Evolutionary conservation across 2,113 vertebrate species (phyloP).

Genomic region (Melanostigma gelatinosum): DNA sequence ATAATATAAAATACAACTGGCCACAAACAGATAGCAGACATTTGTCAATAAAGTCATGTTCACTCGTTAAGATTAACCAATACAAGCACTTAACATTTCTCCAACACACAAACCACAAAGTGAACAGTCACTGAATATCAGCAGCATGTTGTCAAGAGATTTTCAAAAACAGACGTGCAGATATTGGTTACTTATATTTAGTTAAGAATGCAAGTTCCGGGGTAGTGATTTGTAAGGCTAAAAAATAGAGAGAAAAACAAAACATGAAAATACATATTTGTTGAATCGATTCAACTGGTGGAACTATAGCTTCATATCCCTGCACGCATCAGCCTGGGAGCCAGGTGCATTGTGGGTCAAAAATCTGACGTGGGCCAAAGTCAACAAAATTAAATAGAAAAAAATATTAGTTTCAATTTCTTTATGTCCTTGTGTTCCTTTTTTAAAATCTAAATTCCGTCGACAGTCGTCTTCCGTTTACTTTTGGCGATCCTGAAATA

Average conservation of each 20-base stretch:
- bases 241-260: conserved; percentile 57
- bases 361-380: conserved; percentile 84
- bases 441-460: conserved; percentile 72
- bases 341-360: conserved; percentile 84
- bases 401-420: conserved; percentile 76
- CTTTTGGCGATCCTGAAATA: conserved; percentile 92
- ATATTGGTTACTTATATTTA: conserved; percentile 74
- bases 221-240: conserved; percentile 70
- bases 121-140: conserved; percentile 82
- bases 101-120: conserved; percentile 80
- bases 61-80: conserved; percentile 76
- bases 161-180: conserved; percentile 76
- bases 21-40: conserved; percentile 80
- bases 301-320: conserved; percentile 85
- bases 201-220: conserved; percentile 68
- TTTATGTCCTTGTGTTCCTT: conserved; percentile 76
- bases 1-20: conserved; percentile 83
- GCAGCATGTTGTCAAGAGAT: conserved; percentile 78
- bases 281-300: conserved; percentile 81
- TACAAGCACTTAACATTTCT: conserved; percentile 79
- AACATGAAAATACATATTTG: conserved; percentile 75
- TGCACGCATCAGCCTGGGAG: conserved; percentile 80
- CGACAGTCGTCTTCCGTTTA: conserved; percentile 84
- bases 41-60: conserved; percentile 76
- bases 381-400: conserved; percentile 86